Evolutionary conservation across 2,888 invertebrate species (phyloP).

Genomic region (Microctonus brassicae): DNA sequence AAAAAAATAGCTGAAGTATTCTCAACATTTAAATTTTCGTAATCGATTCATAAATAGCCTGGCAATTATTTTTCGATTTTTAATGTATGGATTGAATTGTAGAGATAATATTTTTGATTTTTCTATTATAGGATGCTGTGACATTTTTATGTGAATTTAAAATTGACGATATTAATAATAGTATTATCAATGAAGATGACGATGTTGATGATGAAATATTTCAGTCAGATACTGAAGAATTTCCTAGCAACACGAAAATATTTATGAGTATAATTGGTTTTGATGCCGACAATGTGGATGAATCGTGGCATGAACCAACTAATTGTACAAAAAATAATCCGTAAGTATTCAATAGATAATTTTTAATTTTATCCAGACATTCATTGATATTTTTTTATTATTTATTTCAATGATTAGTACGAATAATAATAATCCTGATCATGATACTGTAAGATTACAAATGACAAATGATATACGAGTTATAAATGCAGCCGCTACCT

Average conservation of each 20-base stretch:
- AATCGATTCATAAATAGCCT: too few species aligned
- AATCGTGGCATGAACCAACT: neutral
- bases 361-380: neutral
- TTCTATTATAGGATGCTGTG: conserved; percentile 41
- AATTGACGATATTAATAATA: conserved; percentile 22
- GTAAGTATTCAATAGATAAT: neutral
- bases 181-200: conserved; percentile 12
- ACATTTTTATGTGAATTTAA: conserved; percentile 31
- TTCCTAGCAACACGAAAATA: conserved; percentile 39
- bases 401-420: neutral
- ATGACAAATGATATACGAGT: conserved; percentile 26
- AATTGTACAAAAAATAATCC: neutral
- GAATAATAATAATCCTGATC: neutral
- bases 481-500: conserved; percentile 28
- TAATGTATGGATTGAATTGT: neutral
- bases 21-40: too few species aligned
- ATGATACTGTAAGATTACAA: neutral
- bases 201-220: conserved; percentile 42
- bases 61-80: too few species aligned
- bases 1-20: too few species aligned
- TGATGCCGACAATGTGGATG: neutral
- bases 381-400: neutral
- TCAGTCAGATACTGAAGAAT: conserved; percentile 49
- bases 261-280: conserved; percentile 45
- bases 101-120: neutral